These are phyloP conservation scores for Scleropages formosus DNA, from an alignment of 2,797 vertebrate genomes.

Conservation along the genomic window DNA sequence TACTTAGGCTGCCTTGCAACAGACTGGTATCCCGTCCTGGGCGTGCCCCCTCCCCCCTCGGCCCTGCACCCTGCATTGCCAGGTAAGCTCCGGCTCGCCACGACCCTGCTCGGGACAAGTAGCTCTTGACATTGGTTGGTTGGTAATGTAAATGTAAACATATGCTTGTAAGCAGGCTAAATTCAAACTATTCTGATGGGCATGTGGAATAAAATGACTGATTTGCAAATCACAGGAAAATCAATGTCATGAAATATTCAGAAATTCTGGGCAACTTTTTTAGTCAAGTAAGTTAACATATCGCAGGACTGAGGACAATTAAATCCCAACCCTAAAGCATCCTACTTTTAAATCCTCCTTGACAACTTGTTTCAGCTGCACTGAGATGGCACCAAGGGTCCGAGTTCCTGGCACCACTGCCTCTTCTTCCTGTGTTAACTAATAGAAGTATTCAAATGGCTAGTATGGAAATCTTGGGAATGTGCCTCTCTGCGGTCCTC, in stretches of 20 bases:
- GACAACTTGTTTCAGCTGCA: neutral
- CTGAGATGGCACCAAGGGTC: neutral
- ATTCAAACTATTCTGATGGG: neutral
- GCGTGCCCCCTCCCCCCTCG: no score
- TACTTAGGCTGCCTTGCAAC: no score
- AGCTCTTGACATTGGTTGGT: conserved; percentile 4
- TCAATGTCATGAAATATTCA: neutral
- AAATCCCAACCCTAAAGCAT: neutral
- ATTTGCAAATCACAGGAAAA: neutral
- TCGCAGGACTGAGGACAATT: no score
- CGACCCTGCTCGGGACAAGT: no score
- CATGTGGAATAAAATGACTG: neutral
- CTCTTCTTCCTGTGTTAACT: conserved; percentile 14
- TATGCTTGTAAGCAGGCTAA: conserved; percentile 17
- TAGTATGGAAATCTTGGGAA: conserved; percentile 76
- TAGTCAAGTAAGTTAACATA: neutral
- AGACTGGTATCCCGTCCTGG: no score
- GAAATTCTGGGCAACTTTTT: neutral
- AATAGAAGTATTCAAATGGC: conserved; percentile 78
- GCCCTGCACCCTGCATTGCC: no score
- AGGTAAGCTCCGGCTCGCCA: no score
- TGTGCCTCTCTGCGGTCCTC: conserved; percentile 50
- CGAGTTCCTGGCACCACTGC: neutral
- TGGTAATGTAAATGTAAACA: conserved; percentile 1
- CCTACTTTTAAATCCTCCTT: neutral